A percentile compares a stretch with the other conserved stretches of the same genome.
Conservation (phyloP, 2,888 invertebrate genomes). For the Toxonevra muliebris region DNA sequence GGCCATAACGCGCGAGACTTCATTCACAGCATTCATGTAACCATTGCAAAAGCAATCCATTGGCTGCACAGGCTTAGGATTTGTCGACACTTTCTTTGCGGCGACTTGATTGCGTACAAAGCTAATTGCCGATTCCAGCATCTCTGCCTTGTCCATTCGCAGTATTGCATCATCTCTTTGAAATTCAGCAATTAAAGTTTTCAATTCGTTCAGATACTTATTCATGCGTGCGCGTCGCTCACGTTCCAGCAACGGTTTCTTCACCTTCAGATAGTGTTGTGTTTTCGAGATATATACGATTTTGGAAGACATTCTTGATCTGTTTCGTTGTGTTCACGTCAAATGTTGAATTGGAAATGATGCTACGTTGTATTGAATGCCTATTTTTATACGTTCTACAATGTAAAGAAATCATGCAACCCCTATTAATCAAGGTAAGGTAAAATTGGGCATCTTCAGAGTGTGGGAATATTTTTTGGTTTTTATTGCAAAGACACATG, state of each 20-base stretch:
- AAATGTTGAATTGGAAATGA: too few species aligned
- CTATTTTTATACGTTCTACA: too few species aligned
- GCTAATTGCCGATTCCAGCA: conserved; percentile 85
- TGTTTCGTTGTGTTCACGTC: neutral
- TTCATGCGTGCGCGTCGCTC: conserved; percentile 90
- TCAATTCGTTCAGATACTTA: conserved; percentile 87
- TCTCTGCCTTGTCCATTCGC: conserved; percentile 89
- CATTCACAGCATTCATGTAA: conserved; percentile 88
- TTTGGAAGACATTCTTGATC: conserved; percentile 40
- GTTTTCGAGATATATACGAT: conserved; percentile 73
- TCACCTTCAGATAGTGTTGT: conserved; percentile 92
- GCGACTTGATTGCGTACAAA: conserved; percentile 74
- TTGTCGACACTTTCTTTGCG: conserved; percentile 36
- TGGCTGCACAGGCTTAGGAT: conserved; percentile 68
- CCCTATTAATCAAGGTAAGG: too few species aligned
- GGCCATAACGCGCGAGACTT: conserved; percentile 85
- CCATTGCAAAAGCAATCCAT: conserved; percentile 84
- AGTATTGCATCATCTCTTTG: conserved; percentile 89
- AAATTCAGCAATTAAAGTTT: conserved; percentile 80
- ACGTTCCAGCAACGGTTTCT: conserved; percentile 90
- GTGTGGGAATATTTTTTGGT: too few species aligned
- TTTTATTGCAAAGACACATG: too few species aligned
- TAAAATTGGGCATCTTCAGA: too few species aligned
- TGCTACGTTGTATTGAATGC: too few species aligned
- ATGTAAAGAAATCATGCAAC: too few species aligned